Percentiles rank a stretch among this genome's conserved stretches.
phyloP scores from a whole-genome alignment of 2,113 vertebrate genomes.

The Rhodinocichla rosea region DNA sequence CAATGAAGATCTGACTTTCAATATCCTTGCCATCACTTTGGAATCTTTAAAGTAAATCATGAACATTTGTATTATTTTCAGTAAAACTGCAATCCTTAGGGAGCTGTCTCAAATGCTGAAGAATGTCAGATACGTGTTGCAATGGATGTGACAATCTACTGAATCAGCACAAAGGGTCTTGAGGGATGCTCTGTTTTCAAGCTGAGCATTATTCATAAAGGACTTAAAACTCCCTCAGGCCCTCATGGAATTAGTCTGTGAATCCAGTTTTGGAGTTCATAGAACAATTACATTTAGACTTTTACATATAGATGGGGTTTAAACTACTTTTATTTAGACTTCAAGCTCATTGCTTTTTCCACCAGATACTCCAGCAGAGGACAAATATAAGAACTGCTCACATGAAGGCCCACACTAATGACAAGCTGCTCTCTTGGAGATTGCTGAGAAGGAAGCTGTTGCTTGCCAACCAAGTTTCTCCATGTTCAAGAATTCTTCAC shows the following conservation, averaged over 20 bases:
- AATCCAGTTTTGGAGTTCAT: neutral
- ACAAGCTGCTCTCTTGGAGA: neutral
- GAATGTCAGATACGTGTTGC: neutral
- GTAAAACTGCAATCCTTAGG: neutral
- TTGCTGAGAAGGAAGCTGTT: neutral
- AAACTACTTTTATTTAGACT: neutral
- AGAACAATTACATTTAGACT: neutral
- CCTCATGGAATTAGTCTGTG: neutral
- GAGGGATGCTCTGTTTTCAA: neutral
- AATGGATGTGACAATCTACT: neutral
- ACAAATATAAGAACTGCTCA: neutral
- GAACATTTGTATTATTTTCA: neutral
- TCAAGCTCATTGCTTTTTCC: neutral
- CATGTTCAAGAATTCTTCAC: neutral
- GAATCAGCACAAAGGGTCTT: neutral
- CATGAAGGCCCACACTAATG: neutral
- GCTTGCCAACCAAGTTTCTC: neutral
- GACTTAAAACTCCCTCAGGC: neutral
- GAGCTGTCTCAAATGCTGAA: neutral
- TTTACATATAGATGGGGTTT: neutral
- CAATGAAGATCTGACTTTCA: neutral
- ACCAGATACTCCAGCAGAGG: neutral
- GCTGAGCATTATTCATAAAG: neutral
- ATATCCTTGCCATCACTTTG: neutral
- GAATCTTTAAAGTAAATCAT: neutral